phyloP scores from a whole-genome alignment of 2,888 invertebrate species.

The Fragum whitleyi region DNA sequence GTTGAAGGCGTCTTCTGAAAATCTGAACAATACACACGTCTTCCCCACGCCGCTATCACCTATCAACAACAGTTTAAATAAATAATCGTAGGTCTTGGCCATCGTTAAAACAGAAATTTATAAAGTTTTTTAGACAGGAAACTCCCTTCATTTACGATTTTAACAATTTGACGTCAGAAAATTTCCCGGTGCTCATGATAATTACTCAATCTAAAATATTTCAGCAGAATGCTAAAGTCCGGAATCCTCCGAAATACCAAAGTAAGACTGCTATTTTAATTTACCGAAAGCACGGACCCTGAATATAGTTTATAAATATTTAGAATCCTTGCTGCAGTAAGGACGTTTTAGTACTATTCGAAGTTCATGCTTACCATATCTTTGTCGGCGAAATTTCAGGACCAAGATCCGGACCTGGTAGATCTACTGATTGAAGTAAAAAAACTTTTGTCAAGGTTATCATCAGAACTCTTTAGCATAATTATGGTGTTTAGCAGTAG shows the following conservation, averaged over 20 bases:
- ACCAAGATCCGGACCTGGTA: too few species aligned
- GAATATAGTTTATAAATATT: background rate
- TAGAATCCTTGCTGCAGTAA: background rate
- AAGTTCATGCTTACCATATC: too few species aligned
- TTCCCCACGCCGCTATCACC: slow-evolving; percentile 84
- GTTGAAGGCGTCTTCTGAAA: slow-evolving; percentile 84
- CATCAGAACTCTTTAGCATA: too few species aligned
- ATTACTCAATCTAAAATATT: background rate
- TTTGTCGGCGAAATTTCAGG: too few species aligned
- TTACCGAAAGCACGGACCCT: background rate
- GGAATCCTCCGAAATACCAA: background rate
- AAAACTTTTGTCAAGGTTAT: too few species aligned
- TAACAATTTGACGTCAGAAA: slow-evolving; percentile 26
- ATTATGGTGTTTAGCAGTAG: too few species aligned
- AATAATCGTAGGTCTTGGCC: slow-evolving; percentile 79
- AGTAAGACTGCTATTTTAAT: background rate
- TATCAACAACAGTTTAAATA: slow-evolving; percentile 83
- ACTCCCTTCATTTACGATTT: slow-evolving; percentile 64
- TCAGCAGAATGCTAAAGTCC: background rate
- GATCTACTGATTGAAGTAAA: too few species aligned
- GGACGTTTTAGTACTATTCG: background rate
- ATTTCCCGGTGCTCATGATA: slow-evolving; percentile 3
- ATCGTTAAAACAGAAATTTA: slow-evolving; percentile 8
- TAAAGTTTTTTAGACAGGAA: slow-evolving; percentile 43
- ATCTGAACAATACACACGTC: slow-evolving; percentile 84